A percentile compares a stretch with the other conserved stretches of the same genome.
Conservation (phyloP, 2,888 invertebrate genomes). For the Cephus sareptanus region DNA sequence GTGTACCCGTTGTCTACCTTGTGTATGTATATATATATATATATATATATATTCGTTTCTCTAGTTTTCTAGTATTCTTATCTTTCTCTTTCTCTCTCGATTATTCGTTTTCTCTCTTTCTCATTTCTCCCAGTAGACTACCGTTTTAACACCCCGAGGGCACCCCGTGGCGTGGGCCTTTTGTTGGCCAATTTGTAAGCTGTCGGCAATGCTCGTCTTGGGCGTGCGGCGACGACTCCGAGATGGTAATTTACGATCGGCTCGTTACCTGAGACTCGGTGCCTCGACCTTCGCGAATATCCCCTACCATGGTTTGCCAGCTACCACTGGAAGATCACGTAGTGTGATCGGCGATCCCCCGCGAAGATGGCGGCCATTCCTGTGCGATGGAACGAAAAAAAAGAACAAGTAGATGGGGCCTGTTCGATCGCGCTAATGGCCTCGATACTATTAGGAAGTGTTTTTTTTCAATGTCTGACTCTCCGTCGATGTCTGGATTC, state of each 20-base stretch:
- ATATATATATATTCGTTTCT: background rate
- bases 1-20: background rate
- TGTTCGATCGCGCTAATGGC: background rate
- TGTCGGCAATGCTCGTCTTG: slow-evolving; percentile 29
- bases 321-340: background rate
- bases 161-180: slow-evolving; percentile 26
- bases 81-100: slow-evolving; percentile 11
- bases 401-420: background rate
- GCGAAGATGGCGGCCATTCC: background rate
- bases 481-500: background rate
- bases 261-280: background rate
- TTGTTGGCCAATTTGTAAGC: slow-evolving; percentile 45
- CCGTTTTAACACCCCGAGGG: slow-evolving; percentile 22
- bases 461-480: background rate
- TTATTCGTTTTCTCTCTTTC: slow-evolving; percentile 1
- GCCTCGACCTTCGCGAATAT: background rate
- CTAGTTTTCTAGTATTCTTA: slow-evolving; percentile 10
- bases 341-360: background rate
- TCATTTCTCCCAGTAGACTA: background rate
- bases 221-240: slow-evolving; percentile 4
- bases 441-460: background rate
- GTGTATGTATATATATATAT: background rate
- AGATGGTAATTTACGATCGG: background rate
- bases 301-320: background rate
- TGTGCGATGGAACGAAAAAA: background rate